A percentile compares a stretch with the other conserved stretches of the same genome.
Conservation (phyloP, 2,797 vertebrate species). For the Menidia menidia region DNA sequence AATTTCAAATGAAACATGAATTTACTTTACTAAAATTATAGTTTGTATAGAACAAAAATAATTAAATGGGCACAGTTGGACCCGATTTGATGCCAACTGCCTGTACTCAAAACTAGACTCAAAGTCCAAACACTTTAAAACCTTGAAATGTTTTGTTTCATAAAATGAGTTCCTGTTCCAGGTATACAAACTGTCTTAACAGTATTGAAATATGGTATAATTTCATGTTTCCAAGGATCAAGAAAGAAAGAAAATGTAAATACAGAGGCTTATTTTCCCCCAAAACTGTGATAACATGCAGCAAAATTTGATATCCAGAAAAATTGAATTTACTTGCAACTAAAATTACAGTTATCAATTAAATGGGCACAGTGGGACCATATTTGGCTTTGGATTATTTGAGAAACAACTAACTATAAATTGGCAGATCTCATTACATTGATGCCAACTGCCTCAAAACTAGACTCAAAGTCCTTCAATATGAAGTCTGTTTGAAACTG, state of each 20-base stretch:
- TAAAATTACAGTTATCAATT: no score
- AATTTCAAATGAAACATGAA: no score
- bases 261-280: no score
- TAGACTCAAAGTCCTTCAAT: not conserved
- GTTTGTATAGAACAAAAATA: not conserved
- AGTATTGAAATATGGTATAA: no score
- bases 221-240: no score
- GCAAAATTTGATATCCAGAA: no score
- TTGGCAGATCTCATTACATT: not conserved
- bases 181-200: no score
- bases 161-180: no score
- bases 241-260: no score
- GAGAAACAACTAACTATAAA: not conserved
- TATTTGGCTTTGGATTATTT: not conserved
- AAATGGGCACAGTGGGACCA: not conserved
- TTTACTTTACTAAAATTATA: not conserved
- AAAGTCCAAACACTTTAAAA: not conserved
- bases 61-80: not conserved
- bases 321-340: no score
- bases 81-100: no score
- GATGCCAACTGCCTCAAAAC: not conserved
- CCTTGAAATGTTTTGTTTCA: not conserved
- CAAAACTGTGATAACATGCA: no score
- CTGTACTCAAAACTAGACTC: not conserved
- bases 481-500: not conserved